These are phyloP conservation scores for Nothobranchius kuhntae DNA, from an alignment of 2,113 vertebrate genomes.

Conservation along the genomic window DNA sequence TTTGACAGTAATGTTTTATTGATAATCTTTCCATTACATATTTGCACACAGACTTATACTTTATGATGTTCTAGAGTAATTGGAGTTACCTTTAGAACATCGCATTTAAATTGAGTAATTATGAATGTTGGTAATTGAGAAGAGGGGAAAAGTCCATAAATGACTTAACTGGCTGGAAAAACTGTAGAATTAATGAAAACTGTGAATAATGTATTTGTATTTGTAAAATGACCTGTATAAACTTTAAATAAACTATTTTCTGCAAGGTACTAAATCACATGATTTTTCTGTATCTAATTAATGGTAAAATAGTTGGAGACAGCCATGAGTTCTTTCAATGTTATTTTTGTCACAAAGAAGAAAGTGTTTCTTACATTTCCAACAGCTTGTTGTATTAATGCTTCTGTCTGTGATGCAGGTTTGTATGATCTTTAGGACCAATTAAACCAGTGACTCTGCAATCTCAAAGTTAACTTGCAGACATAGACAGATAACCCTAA, in stretches of 20 bases:
- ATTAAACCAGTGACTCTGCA: no score
- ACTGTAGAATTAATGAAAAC: background rate
- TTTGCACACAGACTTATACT: background rate
- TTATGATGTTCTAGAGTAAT: background rate
- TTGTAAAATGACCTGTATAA: background rate
- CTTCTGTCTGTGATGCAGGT: no score
- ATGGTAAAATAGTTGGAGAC: no score
- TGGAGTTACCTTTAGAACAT: constrained; percentile 1
- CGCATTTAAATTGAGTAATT: background rate
- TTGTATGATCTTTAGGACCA: no score
- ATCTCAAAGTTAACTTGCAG: no score
- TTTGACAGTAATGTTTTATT: background rate
- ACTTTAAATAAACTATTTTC: background rate
- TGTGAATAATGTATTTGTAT: background rate
- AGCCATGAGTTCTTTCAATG: no score
- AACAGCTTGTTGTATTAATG: no score
- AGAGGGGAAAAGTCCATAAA: no score
- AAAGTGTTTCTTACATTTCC: no score
- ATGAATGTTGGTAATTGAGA: background rate
- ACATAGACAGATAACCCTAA: no score
- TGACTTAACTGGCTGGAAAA: background rate
- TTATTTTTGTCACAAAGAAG: no score
- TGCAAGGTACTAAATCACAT: background rate
- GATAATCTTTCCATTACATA: background rate
- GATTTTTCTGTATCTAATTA: no score